Conservation (phyloP, 92 coral and sea anemone genomes). For the Actinernus sp. region DNA sequence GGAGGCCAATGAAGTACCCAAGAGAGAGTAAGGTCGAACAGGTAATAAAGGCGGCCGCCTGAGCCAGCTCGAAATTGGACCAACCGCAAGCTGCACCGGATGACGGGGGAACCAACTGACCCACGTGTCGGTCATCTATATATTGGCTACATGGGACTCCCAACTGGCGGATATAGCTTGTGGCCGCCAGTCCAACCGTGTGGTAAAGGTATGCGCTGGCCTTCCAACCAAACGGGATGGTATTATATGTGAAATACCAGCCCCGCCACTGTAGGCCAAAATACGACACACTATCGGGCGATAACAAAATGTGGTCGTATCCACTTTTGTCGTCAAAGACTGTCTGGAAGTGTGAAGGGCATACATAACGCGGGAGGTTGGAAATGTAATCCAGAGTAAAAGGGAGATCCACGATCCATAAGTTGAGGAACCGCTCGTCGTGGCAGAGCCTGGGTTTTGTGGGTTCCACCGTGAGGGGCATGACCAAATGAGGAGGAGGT, state of each 20-base stretch:
- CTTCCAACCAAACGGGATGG: conserved; percentile 31
- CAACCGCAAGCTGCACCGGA: neutral
- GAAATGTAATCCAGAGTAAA: conserved; percentile 41
- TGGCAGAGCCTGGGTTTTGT: conserved; percentile 35
- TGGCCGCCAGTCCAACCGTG: conserved; percentile 22
- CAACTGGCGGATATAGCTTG: conserved; percentile 11
- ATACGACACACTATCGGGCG: neutral
- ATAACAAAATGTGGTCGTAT: conserved; percentile 9
- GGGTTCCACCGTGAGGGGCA: conserved; percentile 32
- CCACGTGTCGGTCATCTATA: conserved; percentile 48
- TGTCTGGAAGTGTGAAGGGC: conserved; percentile 3
- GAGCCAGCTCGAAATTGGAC: conserved; percentile 16
- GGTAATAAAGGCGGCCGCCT: conserved; percentile 20
- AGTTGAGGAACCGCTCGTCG: conserved; percentile 37
- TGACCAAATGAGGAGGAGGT: conserved; percentile 21
- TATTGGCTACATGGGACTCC: conserved; percentile 35
- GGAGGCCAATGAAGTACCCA: conserved; percentile 24
- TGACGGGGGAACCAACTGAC: conserved; percentile 25
- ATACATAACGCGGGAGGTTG: no score
- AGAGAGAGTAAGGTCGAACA: conserved; percentile 9
- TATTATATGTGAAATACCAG: conserved; percentile 8
- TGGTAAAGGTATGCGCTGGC: conserved; percentile 40
- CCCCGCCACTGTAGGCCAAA: conserved; percentile 22
- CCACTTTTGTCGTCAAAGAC: conserved; percentile 26
- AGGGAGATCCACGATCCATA: conserved; percentile 37